A percentile compares a stretch with the other conserved stretches of the same genome.
phyloP scores from a whole-genome alignment of 2,888 invertebrate genomes.

The Neria commutata region DNA sequence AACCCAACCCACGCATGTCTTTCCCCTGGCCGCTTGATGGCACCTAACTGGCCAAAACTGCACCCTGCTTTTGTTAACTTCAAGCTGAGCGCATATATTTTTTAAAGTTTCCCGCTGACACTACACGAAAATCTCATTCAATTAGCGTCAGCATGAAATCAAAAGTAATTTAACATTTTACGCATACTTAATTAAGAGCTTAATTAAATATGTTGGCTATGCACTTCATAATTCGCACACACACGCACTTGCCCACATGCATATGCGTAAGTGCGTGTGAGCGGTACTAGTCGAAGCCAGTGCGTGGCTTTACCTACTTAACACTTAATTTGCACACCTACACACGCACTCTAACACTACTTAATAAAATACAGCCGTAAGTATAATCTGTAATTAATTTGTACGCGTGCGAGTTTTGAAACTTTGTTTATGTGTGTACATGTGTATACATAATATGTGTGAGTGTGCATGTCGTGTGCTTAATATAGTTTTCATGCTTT shows the following conservation, averaged over 20 bases:
- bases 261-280: no score
- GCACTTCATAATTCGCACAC: not conserved
- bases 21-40: no score
- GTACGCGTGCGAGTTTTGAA: no score
- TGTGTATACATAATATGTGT: not conserved
- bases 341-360: not conserved
- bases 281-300: not conserved
- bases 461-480: not conserved
- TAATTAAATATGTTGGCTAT: not conserved
- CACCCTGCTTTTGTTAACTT: not conserved
- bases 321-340: slow-evolving; percentile 1
- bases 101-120: no score
- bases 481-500: not conserved
- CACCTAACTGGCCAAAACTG: no score
- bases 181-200: slow-evolving; percentile 37
- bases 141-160: slow-evolving; percentile 47
- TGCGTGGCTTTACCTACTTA: not conserved
- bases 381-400: not conserved
- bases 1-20: no score
- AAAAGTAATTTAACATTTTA: slow-evolving; percentile 46
- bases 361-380: not conserved
- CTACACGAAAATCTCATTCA: slow-evolving; percentile 1
- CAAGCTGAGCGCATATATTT: no score
- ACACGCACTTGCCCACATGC: not conserved
- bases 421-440: not conserved